Base-by-base conservation (phyloP, 2,888 invertebrate species). In the Ormyrus thymus region DNA sequence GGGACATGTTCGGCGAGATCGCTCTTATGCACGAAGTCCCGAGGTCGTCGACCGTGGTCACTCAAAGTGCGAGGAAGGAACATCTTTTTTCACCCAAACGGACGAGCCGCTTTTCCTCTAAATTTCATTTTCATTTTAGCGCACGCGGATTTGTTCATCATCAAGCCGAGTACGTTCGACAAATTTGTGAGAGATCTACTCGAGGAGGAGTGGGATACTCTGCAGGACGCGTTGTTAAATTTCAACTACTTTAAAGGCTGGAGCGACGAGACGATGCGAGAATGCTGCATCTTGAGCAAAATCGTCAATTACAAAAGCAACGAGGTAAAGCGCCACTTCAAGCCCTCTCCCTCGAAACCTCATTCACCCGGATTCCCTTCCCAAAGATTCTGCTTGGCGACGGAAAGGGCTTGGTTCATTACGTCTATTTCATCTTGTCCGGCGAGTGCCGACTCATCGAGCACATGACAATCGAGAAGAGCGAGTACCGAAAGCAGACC, bases 1-100 rank as follows among this genome's bases (percentile, higher is more conserved):
- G 94, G 0, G 93, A 92, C 73, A 92, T 93, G 91, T 94, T 94
- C 83, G 95, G 94, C 0, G 94, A 94, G 88, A 92, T 94, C 11
- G 93, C 94, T 0, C 87, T 94, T 56, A 86, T 94, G 71, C 93
- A 94, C 83, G 91, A 91, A 45, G 92, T 93, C 62, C 91, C 91
- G 6, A 91, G 94, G 85, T 92, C 92, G 7, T 93, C 93, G 15
- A 94, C 94, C 0, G 92, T 92, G 75, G 91, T 91, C 8, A 93
- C 93, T 48, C 85, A 86, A 85, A 87, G 88, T 89, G 82, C 48
- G 53, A 29, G 66, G 7, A 29, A 29, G 29, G 29, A 29, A 29
- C 13, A 59, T 50, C 48, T 50, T 7, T 62, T 73, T 29, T 48
- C n/a, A 46, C 43, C 7, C 45, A 53, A 51, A 61, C 11, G 9